These are phyloP conservation scores for Plotosus lineatus DNA, from an alignment of 2,113 vertebrate genomes.

Conservation along the genomic window DNA sequence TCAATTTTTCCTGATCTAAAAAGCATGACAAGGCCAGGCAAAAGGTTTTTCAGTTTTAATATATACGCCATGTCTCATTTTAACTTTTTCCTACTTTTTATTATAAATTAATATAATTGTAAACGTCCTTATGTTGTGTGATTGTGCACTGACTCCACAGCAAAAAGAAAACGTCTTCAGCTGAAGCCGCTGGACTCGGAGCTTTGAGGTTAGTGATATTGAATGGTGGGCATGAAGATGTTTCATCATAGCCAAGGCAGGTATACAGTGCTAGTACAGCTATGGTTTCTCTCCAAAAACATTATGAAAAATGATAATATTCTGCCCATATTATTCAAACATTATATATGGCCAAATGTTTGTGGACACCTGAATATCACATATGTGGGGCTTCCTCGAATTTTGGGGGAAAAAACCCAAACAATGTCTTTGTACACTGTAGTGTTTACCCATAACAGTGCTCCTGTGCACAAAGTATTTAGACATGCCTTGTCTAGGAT, in stretches of 20 bases:
- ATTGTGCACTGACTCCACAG: constrained; percentile 9
- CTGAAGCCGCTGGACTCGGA: background rate
- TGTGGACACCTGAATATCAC: background rate
- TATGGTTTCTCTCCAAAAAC: background rate
- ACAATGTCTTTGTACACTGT: background rate
- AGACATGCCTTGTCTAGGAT: background rate
- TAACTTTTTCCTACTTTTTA: background rate
- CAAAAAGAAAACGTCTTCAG: background rate
- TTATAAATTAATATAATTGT: background rate
- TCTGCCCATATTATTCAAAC: background rate
- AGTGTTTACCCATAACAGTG: background rate
- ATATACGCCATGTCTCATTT: background rate
- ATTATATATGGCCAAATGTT: background rate
- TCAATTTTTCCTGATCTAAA: constrained; percentile 33
- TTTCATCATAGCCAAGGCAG: constrained; percentile 33
- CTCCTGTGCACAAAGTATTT: background rate
- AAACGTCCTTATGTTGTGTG: background rate
- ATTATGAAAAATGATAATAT: background rate
- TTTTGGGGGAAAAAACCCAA: background rate
- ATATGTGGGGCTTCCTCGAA: background rate
- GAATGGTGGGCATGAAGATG: constrained; percentile 10
- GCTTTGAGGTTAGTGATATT: constrained; percentile 11
- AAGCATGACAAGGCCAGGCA: constrained; percentile 1
- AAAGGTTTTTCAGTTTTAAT: constrained; percentile 18
- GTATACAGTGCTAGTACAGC: background rate